These are phyloP conservation scores for Palythoa heliodiscus DNA, from an alignment of 92 coral and sea anemone species.

Conservation along the genomic window DNA sequence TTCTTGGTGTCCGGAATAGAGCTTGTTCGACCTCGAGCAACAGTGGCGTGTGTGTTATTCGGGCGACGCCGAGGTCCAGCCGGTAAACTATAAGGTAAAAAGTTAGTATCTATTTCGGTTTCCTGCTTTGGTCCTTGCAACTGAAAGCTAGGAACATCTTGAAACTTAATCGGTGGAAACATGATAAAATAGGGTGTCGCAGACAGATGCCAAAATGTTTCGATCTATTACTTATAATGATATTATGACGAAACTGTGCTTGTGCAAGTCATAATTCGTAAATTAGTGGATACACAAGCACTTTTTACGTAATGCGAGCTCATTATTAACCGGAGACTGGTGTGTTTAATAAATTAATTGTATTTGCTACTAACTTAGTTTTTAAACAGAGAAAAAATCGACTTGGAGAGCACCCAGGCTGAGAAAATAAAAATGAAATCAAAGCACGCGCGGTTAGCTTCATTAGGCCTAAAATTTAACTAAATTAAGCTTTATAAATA, in stretches of 20 bases:
- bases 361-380: no score
- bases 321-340: no score
- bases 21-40: background rate
- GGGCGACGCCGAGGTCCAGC: slow-evolving; percentile 37
- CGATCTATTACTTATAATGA: background rate
- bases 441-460: no score
- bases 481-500: no score
- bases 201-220: background rate
- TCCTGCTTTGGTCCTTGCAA: slow-evolving; percentile 32
- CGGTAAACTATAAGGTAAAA: slow-evolving; percentile 24
- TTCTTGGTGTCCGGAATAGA: background rate
- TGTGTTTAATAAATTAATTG: no score
- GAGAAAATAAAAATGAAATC: no score
- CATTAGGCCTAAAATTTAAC: no score
- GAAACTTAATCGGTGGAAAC: slow-evolving; percentile 33
- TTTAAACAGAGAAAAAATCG: no score
- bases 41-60: background rate
- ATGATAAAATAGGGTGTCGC: background rate
- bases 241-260: background rate
- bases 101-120: slow-evolving; percentile 22
- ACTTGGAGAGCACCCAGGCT: no score
- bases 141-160: slow-evolving; percentile 43
- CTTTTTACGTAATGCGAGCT: no score
- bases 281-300: no score
- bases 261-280: background rate